Percentiles rank a stretch among this genome's conserved stretches.
These are phyloP conservation scores for Heptranchias perlo DNA, from an alignment of 2,113 vertebrate genomes.

Conservation along the genomic window DNA sequence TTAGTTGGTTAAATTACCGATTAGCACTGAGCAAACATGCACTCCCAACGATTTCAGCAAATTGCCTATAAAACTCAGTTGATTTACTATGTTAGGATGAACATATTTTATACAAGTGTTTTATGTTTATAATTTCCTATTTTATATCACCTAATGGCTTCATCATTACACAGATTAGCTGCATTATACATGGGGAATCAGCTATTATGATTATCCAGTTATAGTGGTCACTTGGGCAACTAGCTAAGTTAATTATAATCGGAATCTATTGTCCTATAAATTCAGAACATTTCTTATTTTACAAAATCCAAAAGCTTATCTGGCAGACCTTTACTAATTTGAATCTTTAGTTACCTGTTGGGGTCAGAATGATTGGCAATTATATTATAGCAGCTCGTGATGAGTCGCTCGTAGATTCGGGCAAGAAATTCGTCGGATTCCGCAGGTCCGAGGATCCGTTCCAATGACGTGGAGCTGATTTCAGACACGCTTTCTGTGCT, in stretches of 20 bases:
- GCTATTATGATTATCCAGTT: not conserved
- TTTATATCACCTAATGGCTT: not conserved
- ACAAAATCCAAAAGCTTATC: not conserved
- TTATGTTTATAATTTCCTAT: not conserved
- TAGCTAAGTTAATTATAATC: not conserved
- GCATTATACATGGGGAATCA: not conserved
- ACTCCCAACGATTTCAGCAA: not conserved
- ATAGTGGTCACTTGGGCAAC: not conserved
- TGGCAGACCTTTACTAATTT: not conserved
- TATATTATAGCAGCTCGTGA: slow-evolving; percentile 91
- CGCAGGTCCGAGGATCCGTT: slow-evolving; percentile 84
- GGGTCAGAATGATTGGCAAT: slow-evolving; percentile 88
- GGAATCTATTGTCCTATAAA: not conserved
- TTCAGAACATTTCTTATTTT: not conserved
- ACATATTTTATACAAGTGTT: not conserved
- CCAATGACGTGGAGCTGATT: slow-evolving; percentile 85
- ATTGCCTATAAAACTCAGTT: not conserved
- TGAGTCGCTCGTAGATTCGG: slow-evolving; percentile 84
- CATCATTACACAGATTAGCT: not conserved
- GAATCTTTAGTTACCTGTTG: slow-evolving; percentile 63
- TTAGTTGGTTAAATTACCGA: not conserved
- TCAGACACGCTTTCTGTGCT: slow-evolving; percentile 92
- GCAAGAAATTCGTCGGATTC: slow-evolving; percentile 92
- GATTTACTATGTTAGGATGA: not conserved
- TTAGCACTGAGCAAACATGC: not conserved